A percentile compares a stretch with the other conserved stretches of the same genome.
Conservation (phyloP, 2,888 invertebrate genomes). For the Carcina quercana region DNA sequence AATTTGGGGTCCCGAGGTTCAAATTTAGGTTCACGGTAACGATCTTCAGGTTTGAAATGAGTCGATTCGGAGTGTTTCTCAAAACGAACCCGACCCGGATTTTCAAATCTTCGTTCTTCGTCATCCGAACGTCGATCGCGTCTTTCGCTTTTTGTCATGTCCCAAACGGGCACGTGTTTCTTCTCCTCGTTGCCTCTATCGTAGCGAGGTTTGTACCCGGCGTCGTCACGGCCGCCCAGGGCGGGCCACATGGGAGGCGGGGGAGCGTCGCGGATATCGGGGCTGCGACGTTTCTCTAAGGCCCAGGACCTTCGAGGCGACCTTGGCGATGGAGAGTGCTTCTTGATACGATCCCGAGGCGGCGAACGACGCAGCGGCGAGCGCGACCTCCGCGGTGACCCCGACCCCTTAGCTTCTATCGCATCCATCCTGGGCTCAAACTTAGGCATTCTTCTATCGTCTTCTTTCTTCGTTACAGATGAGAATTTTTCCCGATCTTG, state of each 20-base stretch:
- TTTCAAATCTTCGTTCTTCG: constrained; percentile 5
- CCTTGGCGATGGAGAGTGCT: constrained; percentile 48
- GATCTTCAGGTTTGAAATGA: constrained; percentile 18
- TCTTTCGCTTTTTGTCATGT: constrained; percentile 16
- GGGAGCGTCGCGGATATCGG: constrained; percentile 40
- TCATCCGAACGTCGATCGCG: constrained; percentile 7
- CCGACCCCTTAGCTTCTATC: constrained; percentile 18
- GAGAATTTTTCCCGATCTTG: constrained; percentile 31
- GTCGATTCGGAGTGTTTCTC: too few species aligned
- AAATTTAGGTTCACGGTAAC: constrained; percentile 10
- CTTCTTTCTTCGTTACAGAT: constrained; percentile 28
- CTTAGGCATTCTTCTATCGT: constrained; percentile 29
- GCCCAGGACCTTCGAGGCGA: constrained; percentile 63
- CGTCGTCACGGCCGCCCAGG: constrained; percentile 19
- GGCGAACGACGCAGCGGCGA: constrained; percentile 50
- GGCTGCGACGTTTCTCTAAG: constrained; percentile 51
- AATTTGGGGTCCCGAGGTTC: constrained; percentile 7
- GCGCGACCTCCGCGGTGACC: constrained; percentile 35
- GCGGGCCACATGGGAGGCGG: constrained; percentile 58
- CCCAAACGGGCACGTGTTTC: constrained; percentile 16
- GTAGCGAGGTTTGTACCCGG: constrained; percentile 18
- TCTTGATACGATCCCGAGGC: constrained; percentile 39
- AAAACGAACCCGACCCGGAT: too few species aligned
- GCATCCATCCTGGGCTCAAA: constrained; percentile 20
- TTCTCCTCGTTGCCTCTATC: constrained; percentile 6